phyloP scores from a whole-genome alignment of 64 coral and sea anemone genomes.

The Orbicella faveolata region DNA sequence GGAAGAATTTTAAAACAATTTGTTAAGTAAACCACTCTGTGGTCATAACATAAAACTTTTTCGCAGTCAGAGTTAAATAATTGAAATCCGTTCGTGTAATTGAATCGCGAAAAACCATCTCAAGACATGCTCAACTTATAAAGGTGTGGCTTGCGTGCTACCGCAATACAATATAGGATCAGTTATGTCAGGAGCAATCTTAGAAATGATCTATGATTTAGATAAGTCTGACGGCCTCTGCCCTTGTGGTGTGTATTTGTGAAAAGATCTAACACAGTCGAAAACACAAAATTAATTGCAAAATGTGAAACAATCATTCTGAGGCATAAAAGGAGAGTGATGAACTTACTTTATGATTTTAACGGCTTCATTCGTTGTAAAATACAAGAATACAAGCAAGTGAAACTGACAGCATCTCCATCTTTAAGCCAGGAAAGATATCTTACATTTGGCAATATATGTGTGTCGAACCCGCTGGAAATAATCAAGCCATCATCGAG shows the following conservation, averaged over 20 bases:
- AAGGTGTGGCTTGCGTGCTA: not conserved
- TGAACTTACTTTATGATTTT: too few species aligned
- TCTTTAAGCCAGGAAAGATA: too few species aligned
- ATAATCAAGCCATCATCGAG: not conserved
- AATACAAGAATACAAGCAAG: too few species aligned
- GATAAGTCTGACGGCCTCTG: not conserved
- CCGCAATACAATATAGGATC: not conserved
- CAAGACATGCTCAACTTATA: not conserved
- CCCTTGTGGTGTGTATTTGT: not conserved
- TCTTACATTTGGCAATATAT: not conserved
- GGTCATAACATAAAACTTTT: too few species aligned
- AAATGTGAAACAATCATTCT: too few species aligned
- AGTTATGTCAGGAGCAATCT: not conserved
- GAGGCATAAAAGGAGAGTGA: too few species aligned
- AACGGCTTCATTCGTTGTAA: too few species aligned
- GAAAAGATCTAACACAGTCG: too few species aligned
- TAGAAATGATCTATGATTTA: constrained; percentile 34
- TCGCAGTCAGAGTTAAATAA: not conserved
- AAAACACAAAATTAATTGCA: too few species aligned
- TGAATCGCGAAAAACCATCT: not conserved
- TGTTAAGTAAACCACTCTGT: too few species aligned
- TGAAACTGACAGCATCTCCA: too few species aligned
- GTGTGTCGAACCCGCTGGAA: not conserved
- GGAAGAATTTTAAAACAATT: too few species aligned
- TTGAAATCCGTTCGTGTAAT: not conserved